phyloP scores from a whole-genome alignment of 2,113 vertebrate species.

The Lepidiolamprologus cunningtoni region DNA sequence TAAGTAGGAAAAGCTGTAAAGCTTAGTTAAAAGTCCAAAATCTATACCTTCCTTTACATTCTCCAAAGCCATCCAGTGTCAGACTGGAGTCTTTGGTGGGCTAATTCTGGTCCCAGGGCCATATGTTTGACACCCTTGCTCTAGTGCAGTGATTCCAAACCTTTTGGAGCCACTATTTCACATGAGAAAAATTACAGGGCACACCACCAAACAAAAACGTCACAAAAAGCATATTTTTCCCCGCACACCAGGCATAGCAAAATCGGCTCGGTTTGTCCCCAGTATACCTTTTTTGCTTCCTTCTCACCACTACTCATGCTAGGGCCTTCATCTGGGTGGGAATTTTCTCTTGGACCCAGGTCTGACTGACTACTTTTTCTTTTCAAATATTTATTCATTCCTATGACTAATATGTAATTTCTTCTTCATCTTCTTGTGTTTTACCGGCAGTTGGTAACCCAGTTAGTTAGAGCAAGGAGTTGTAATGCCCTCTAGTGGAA shows the following conservation, averaged over 20 bases:
- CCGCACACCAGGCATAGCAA: background rate
- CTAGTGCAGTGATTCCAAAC: background rate
- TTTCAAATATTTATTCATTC: background rate
- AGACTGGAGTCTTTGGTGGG: background rate
- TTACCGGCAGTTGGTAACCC: background rate
- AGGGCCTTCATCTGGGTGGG: background rate
- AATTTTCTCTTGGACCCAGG: background rate
- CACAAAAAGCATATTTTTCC: background rate
- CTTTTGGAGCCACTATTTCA: background rate
- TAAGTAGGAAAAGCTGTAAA: background rate
- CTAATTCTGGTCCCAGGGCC: background rate
- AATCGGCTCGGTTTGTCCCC: background rate
- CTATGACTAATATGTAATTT: background rate
- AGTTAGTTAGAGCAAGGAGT: background rate
- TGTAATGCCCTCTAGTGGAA: background rate
- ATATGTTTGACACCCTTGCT: background rate
- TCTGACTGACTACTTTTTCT: background rate
- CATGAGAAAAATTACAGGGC: background rate
- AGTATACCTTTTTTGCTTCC: background rate
- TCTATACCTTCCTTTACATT: background rate
- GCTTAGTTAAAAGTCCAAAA: background rate
- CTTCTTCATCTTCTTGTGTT: background rate
- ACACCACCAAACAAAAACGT: background rate
- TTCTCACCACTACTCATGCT: background rate
- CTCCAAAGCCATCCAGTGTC: background rate